Conservation (phyloP, 2,888 invertebrate genomes). For the Tetrapedia diversipes region DNA sequence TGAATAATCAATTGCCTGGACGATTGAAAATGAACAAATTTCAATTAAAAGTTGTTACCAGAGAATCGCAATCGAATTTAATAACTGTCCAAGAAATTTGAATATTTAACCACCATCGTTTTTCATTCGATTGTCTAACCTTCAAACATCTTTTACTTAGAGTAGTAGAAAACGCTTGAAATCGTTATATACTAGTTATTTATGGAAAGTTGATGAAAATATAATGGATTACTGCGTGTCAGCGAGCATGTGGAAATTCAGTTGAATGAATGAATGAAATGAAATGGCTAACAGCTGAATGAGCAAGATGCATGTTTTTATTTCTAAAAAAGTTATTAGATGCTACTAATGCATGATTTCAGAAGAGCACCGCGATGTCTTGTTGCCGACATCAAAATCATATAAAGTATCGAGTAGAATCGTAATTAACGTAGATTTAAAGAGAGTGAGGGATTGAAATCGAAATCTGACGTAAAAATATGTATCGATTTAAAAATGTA, state of each 20-base stretch:
- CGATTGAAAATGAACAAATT: too few species aligned
- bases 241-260: background rate
- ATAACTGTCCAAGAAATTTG: too few species aligned
- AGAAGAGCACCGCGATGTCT: background rate
- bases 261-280: conserved; percentile 7
- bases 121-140: too few species aligned
- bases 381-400: conserved; percentile 12
- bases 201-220: too few species aligned
- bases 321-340: conserved; percentile 2
- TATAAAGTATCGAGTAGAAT: background rate
- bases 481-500: background rate
- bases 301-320: conserved; percentile 3
- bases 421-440: conserved; percentile 8
- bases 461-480: background rate
- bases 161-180: too few species aligned
- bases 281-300: background rate
- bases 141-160: too few species aligned
- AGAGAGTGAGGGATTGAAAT: conserved; percentile 5
- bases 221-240: too few species aligned
- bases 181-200: too few species aligned
- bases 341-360: background rate
- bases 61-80: too few species aligned
- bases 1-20: too few species aligned
- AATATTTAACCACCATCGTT: too few species aligned
- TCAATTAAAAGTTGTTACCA: too few species aligned